Percentiles rank a stretch among this genome's conserved stretches.
Conservation (phyloP, 1,140 invertebrate genomes). For the Drosophila bocki region DNA sequence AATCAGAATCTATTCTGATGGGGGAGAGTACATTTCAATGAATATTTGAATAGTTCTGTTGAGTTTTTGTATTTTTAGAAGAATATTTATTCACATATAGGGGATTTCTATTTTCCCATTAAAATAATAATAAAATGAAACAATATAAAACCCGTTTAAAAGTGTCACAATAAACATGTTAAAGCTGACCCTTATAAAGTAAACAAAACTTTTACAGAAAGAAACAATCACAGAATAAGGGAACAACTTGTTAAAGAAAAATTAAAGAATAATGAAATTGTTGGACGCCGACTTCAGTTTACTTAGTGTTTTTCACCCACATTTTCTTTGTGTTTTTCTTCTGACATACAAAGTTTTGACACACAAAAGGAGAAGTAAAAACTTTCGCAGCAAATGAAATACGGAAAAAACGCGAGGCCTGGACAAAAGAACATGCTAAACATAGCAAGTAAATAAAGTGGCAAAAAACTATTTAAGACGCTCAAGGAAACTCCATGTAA, state of each 20-base stretch:
- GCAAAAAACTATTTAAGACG: conserved; percentile 50
- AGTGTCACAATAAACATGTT: not conserved
- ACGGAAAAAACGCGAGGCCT: conserved; percentile 30
- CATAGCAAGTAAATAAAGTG: conserved; percentile 68
- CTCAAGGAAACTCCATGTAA: conserved; percentile 39
- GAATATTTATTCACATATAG: not conserved
- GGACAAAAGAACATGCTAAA: conserved; percentile 53
- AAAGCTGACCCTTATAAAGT: too few species aligned
- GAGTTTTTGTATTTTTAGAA: too few species aligned
- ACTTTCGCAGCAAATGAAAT: conserved; percentile 57
- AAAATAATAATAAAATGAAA: not conserved
- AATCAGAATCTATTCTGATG: conserved; percentile 3
- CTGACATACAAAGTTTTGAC: conserved; percentile 23
- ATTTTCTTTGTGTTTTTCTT: conserved; percentile 39
- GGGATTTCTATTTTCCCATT: not conserved
- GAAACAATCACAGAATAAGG: not conserved
- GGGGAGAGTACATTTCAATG: not conserved
- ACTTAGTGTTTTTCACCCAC: conserved; percentile 39
- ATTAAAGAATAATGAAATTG: conserved; percentile 46
- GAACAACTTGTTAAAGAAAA: conserved; percentile 20
- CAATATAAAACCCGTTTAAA: not conserved
- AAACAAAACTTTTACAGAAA: not conserved
- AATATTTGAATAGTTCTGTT: not conserved
- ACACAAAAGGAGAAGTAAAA: conserved; percentile 20
- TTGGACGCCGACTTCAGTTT: conserved; percentile 19